These are phyloP conservation scores for Oxygymnocypris stewartii DNA, from an alignment of 2,113 vertebrate genomes.

Conservation along the genomic window DNA sequence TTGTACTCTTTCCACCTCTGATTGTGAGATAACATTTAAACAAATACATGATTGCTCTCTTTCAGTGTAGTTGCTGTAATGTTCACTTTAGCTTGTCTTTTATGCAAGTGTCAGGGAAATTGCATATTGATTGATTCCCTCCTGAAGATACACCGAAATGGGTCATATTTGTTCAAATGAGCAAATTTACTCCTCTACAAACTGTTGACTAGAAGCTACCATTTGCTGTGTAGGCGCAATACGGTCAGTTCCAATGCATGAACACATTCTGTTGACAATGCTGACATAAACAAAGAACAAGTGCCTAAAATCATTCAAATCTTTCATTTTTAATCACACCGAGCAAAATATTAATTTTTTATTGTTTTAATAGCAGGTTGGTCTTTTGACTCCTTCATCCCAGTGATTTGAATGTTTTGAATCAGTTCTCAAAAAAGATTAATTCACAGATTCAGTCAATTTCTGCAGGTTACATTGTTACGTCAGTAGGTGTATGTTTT, in stretches of 20 bases:
- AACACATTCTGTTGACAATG: not conserved
- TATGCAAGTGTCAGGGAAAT: not conserved
- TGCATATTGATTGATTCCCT: not conserved
- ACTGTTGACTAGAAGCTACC: not conserved
- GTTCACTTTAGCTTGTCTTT: constrained; percentile 3
- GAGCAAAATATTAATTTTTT: not conserved
- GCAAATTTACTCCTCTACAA: not conserved
- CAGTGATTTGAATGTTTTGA: not conserved
- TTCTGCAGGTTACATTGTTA: not conserved
- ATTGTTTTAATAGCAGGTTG: not conserved
- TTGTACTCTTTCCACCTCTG: no score
- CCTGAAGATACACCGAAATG: not conserved
- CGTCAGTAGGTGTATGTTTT: not conserved
- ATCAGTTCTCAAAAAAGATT: not conserved
- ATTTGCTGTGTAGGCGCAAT: not conserved
- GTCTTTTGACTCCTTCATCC: not conserved
- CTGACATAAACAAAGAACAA: not conserved
- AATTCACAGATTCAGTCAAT: not conserved
- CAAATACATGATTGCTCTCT: not conserved
- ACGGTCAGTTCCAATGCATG: not conserved
- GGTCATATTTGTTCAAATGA: not conserved
- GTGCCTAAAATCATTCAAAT: not conserved
- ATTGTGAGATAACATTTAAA: not conserved
- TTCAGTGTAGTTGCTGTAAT: not conserved
- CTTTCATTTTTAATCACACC: not conserved